phyloP scores from a whole-genome alignment of 2,797 vertebrate genomes.

The Cossypha niveicapilla region DNA sequence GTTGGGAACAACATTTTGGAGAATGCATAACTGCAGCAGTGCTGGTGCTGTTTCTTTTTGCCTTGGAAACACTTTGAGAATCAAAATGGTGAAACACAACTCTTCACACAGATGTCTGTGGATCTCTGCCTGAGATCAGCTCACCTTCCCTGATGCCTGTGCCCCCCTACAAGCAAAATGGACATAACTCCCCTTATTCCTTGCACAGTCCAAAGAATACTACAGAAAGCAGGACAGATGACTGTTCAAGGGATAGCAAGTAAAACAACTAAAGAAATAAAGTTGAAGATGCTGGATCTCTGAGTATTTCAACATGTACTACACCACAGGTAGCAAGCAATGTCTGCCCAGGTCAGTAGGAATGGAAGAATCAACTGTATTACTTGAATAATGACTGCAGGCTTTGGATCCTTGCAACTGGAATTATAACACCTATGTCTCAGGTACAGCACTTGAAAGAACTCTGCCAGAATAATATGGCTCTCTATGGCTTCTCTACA shows the following conservation, averaged over 20 bases:
- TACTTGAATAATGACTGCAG: not conserved
- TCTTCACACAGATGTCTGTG: not conserved
- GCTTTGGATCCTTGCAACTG: not conserved
- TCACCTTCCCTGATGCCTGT: not conserved
- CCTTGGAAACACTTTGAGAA: not conserved
- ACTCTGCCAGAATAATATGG: not conserved
- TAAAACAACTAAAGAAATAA: not conserved
- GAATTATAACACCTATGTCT: not conserved
- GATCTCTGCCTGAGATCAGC: not conserved
- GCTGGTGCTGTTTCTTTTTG: not conserved
- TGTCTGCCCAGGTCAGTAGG: not conserved
- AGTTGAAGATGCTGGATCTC: not conserved
- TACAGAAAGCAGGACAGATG: not conserved
- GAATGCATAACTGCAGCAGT: not conserved
- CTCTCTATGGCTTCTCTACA: not conserved
- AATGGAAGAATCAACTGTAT: not conserved
- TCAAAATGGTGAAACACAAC: not conserved
- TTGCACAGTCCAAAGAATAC: not conserved
- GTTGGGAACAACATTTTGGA: not conserved
- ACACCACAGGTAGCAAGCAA: not conserved
- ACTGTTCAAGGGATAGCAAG: not conserved
- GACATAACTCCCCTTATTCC: not conserved
- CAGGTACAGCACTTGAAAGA: not conserved
- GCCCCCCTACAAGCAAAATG: not conserved
- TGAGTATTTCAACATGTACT: not conserved